Conservation (phyloP, 2,797 vertebrate species). For the Enteromius mattozi region DNA sequence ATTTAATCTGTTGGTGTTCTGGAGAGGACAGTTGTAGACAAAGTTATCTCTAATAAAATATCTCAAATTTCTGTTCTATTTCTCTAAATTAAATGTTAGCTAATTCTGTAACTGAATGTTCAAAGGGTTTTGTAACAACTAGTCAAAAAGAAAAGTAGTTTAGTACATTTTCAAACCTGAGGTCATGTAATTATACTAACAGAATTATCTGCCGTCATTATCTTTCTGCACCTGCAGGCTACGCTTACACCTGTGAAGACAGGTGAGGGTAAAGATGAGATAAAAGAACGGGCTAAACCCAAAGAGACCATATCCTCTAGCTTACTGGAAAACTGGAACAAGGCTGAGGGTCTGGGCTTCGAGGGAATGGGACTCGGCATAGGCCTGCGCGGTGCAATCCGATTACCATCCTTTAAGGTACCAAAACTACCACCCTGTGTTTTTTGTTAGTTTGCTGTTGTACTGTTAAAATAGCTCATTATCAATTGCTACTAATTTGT, state of each 20-base stretch:
- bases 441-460: neutral
- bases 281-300: constrained; percentile 90
- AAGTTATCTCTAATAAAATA: neutral
- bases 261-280: constrained; percentile 88
- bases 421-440: neutral
- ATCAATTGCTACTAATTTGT: constrained; percentile 22
- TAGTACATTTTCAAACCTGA: neutral
- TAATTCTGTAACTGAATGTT: neutral
- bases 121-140: neutral
- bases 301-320: constrained; percentile 91
- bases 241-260: constrained; percentile 93
- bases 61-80: neutral
- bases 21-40: neutral
- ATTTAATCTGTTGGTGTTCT: neutral
- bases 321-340: constrained; percentile 95
- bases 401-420: constrained; percentile 97
- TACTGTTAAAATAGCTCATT: neutral
- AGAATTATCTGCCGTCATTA: neutral
- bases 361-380: constrained; percentile 95
- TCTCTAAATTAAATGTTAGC: neutral
- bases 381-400: constrained; percentile 91
- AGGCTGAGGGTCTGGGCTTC: constrained; percentile 91
- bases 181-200: neutral
- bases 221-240: constrained; percentile 72
- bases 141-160: neutral